A percentile compares a stretch with the other conserved stretches of the same genome.
Conservation (phyloP, 2,888 invertebrate genomes). For the Atrina japonica region DNA sequence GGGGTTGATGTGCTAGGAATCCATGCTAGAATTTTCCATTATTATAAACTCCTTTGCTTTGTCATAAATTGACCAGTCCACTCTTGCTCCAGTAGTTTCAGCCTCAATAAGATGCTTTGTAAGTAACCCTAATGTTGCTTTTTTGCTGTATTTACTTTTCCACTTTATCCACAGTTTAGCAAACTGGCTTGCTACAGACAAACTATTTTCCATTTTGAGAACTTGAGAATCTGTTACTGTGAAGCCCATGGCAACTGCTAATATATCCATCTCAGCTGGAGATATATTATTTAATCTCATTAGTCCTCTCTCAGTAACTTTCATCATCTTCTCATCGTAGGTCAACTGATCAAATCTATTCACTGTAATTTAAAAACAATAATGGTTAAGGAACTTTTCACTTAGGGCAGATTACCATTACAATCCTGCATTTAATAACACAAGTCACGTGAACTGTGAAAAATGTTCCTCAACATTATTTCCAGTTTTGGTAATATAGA, state of each 20-base stretch:
- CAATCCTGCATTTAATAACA: no score
- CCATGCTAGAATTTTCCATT: no score
- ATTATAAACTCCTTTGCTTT: not conserved
- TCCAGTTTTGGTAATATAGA: no score
- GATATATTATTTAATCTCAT: constrained; percentile 6
- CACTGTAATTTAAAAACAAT: not conserved
- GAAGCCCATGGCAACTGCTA: not conserved
- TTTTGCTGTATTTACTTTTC: constrained; percentile 10
- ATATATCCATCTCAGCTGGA: not conserved
- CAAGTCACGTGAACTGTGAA: no score
- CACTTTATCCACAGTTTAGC: constrained; percentile 5
- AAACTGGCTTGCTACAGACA: constrained; percentile 1
- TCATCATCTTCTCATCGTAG: not conserved
- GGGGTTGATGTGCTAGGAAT: no score
- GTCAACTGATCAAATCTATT: not conserved
- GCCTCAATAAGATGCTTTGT: constrained; percentile 2
- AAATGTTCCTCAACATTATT: no score
- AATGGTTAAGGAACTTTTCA: not conserved
- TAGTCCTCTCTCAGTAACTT: not conserved
- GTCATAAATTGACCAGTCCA: constrained; percentile 7
- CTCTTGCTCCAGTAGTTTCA: constrained; percentile 2
- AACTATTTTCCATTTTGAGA: not conserved
- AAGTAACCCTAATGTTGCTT: constrained; percentile 5
- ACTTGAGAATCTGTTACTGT: not conserved
- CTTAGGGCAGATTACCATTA: no score